Percentiles rank a stretch among this genome's conserved stretches.
Conservation (phyloP, 2,113 vertebrate species). For the Myotis yumanensis region DNA sequence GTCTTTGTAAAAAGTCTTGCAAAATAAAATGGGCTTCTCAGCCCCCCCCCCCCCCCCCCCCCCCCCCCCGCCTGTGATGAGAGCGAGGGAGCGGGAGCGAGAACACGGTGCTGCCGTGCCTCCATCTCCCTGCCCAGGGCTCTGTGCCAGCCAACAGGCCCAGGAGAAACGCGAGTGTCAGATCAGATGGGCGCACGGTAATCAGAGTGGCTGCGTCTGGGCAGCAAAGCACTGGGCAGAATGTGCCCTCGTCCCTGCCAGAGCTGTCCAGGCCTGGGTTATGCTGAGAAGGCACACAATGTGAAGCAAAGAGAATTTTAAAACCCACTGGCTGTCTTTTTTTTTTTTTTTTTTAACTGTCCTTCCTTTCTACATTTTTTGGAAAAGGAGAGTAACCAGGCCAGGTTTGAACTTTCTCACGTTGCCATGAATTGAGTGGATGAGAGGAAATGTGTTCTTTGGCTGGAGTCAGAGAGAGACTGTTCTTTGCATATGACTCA, state of each 20-base stretch:
- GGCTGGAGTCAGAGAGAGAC: conserved; percentile 60
- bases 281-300: not conserved
- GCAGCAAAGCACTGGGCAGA: conserved; percentile 34
- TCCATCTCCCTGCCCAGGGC: conserved; percentile 48
- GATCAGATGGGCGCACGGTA: conserved; percentile 69
- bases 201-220: conserved; percentile 64
- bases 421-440: conserved; percentile 47
- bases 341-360: not conserved
- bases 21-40: not conserved
- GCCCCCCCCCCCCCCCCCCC: not conserved
- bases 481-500: conserved; percentile 77
- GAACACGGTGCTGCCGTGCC: not conserved
- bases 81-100: not conserved
- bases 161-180: conserved; percentile 66
- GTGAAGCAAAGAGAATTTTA: not conserved
- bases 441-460: conserved; percentile 69
- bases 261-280: conserved; percentile 51
- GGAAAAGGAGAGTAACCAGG: conserved; percentile 22
- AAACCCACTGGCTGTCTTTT: not conserved
- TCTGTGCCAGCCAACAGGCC: conserved; percentile 57
- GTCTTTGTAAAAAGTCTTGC: not conserved
- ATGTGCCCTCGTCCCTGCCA: conserved; percentile 29
- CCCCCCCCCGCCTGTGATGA: not conserved
- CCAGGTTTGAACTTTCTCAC: conserved; percentile 66
- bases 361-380: not conserved